Evolutionary conservation across 2,113 vertebrate species (phyloP), one percentile per base, ranked within the genome.

Genomic region (Illadopsis cleaveri): DNA sequence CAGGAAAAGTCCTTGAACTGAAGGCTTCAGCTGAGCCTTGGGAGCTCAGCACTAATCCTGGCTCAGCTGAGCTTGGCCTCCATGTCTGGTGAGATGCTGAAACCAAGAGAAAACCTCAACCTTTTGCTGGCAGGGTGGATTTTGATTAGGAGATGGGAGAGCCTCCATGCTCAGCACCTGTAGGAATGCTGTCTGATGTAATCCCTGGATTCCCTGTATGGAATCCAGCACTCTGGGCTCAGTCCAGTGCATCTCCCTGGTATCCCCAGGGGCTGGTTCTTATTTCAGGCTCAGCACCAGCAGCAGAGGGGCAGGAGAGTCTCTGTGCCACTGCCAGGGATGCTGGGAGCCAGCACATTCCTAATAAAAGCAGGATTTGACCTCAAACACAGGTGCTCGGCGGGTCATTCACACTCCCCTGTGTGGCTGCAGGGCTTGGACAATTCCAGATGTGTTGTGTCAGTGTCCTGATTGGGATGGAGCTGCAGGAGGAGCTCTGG

Each of bases 111-210:
- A 58, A 38, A 18, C 20, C 54, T 65, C 48, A 27, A 5, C 17
- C 9, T 83, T 44, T 28, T 24, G 15, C 75, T 86, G 2, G 0
- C 15, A 12, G 51, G 8, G 33, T 51, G 45, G 70, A 13, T 66
- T 88, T 53, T 68, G 21, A 18, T 12, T 10, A 4, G 21, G 62
- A 50, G 40, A 3, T n/a, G 42, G 12, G 19, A 15, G 45, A 40
- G 4, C 22, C 56, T 61, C 37, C 4, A 0, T 5, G 31, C 62
- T 40, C 30, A 6, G 54, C 14, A 3, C 60, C 22, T 5, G 0
- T 6, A 6, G 2, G 10, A 25, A 11, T 13, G 45, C 15, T 27
- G 47, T 3, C 10, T 30, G 18, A 6, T n/a, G 38, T 15, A 9
- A 53, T 58, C 82, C 30, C 42, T 33, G 18, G 30, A 56, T 25